These are phyloP conservation scores for Hydrolagus affinis DNA, from an alignment of 2,113 vertebrate genomes.

Conservation along the genomic window DNA sequence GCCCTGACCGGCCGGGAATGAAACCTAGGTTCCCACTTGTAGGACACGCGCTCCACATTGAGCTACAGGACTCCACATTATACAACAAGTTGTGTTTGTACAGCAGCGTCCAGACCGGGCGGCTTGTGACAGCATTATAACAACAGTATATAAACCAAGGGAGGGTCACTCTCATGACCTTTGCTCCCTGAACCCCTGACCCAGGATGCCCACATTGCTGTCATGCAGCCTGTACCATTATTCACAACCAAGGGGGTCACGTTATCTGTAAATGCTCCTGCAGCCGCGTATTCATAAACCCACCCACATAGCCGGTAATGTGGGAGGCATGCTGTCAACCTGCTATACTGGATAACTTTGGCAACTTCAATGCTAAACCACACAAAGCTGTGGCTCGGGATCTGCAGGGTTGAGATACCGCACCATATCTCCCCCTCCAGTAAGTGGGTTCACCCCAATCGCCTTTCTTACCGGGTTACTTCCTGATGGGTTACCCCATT, in stretches of 20 bases:
- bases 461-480: neutral
- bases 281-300: neutral
- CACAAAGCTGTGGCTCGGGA: too few species aligned
- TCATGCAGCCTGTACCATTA: neutral
- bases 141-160: too few species aligned
- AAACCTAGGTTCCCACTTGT: too few species aligned
- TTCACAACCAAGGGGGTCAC: neutral
- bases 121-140: too few species aligned
- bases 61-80: too few species aligned
- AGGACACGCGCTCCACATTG: neutral
- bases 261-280: too few species aligned
- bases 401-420: neutral
- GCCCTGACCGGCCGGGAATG: neutral
- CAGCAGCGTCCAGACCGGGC: too few species aligned
- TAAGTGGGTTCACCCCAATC: neutral
- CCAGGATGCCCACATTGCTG: neutral
- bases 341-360: neutral
- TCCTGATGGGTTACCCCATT: conserved; percentile 7
- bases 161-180: too few species aligned
- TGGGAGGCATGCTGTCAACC: too few species aligned
- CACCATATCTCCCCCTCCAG: neutral
- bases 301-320: neutral
- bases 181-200: neutral
- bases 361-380: neutral
- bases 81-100: too few species aligned